Percentiles rank a stretch among this genome's conserved stretches.
phyloP scores from a whole-genome alignment of 2,888 invertebrate species.

The Callyntrura guangdongensis region DNA sequence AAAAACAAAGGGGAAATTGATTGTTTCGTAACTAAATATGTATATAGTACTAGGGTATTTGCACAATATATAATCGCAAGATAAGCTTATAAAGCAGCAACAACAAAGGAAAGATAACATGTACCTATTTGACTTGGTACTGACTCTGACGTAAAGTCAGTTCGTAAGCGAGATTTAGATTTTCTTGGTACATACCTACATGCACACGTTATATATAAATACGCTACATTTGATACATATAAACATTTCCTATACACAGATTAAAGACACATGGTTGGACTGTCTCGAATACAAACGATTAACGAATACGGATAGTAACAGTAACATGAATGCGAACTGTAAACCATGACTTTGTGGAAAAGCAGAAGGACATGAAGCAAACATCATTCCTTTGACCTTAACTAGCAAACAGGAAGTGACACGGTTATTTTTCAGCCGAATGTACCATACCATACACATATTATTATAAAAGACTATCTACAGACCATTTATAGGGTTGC shows the following conservation, averaged over 20 bases:
- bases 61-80: background rate
- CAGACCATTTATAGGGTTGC: background rate
- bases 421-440: background rate
- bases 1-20: background rate
- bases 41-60: background rate
- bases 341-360: conserved; percentile 14
- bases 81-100: conserved; percentile 8
- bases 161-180: background rate
- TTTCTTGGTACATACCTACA: background rate
- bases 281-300: conserved; percentile 6
- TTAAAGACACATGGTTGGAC: background rate
- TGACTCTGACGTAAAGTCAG: too few relatives aligned
- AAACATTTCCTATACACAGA: too few relatives aligned
- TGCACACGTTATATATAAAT: background rate
- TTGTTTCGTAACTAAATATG: background rate
- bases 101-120: background rate
- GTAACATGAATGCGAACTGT: background rate
- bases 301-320: background rate
- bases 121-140: background rate
- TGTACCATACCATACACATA: background rate
- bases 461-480: background rate
- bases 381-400: background rate
- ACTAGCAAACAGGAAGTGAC: background rate
- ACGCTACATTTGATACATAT: too few relatives aligned
- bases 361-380: conserved; percentile 11